A percentile compares a stretch with the other conserved stretches of the same genome.
Conservation (phyloP, 2,113 vertebrate species). For the Nyctibius bracteatus region DNA sequence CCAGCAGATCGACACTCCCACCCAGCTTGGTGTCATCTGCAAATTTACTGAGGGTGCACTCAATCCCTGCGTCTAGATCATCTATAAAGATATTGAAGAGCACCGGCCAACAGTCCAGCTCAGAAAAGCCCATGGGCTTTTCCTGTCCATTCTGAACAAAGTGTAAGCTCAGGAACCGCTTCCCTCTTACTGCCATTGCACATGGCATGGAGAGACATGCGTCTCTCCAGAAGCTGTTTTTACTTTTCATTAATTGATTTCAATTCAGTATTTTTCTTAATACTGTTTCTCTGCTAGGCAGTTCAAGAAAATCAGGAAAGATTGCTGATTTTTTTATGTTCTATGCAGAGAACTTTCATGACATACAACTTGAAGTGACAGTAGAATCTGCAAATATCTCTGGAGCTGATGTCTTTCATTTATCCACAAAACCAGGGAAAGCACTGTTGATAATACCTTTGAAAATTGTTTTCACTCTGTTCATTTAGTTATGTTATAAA, state of each 20-base stretch:
- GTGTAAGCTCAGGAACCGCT: background rate
- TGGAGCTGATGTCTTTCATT: background rate
- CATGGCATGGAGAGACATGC: accelerated
- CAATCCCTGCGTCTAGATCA: too few relatives aligned
- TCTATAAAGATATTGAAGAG: too few relatives aligned
- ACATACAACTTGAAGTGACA: background rate
- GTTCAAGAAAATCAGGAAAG: background rate
- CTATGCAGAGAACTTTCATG: background rate
- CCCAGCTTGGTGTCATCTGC: too few relatives aligned
- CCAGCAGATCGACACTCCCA: too few relatives aligned
- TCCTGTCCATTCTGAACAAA: background rate
- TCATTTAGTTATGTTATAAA: background rate
- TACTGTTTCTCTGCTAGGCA: background rate
- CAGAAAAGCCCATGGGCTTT: background rate
- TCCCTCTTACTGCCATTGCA: background rate
- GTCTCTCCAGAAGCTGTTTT: background rate
- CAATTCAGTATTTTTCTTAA: background rate
- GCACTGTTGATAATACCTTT: background rate
- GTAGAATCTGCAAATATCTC: background rate
- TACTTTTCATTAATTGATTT: background rate
- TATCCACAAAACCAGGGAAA: background rate
- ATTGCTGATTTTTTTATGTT: background rate
- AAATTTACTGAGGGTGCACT: too few relatives aligned
- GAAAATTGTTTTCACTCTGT: background rate
- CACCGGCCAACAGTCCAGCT: too few relatives aligned